Base-by-base conservation (phyloP, 2,888 invertebrate species). In the Drosophila atripex region DNA sequence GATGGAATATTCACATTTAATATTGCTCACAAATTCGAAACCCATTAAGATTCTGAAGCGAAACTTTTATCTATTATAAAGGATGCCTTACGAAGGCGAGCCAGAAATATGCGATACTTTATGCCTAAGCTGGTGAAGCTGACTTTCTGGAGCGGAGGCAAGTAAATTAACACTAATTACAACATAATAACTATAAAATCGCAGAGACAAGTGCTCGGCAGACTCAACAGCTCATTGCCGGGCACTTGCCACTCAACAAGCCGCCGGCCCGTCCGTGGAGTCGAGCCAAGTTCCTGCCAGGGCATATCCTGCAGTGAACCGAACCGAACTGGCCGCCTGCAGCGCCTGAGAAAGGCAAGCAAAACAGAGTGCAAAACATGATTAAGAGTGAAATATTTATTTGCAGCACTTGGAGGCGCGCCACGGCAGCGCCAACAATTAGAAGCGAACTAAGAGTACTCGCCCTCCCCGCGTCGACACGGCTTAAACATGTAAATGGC, bases 361-460 rank as follows among this genome's bases (percentile, higher is more conserved):
- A 73, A 53, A 66, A 64, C 66, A 87, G 58, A 78, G 70, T 60
- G 77, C 77, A 84, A 88, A 87, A 87, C 83, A 78, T 85, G 80
- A 85, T 87, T 80, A 83, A 83, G 76, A 83, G 78, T 85, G 77
- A 88, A 87, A 86, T 87, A 80, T 88, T 85, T 87, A 83, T 85
- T 87, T 87, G 82, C 78, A 78, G 75, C 78, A 85, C 83, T 83
- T 78, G 71, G 72, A 80, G 85, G 80, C 84, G 72, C 71, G 83
- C 86, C 75, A 79, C 79, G 75, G 73, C 77, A 75, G 68, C 76
- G 70, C 68, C 76, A 76, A 85, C 88, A 85, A 88, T 86, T 88
- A 86, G 77, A 76, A 55, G 66, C 66, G 60, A 76, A 72, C 85
- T 86, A 77, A 68, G 45, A 57, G 50, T 72, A 58, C 61, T 49